Conservation (phyloP, 2,113 vertebrate species). For the Jaculus jaculus region DNA sequence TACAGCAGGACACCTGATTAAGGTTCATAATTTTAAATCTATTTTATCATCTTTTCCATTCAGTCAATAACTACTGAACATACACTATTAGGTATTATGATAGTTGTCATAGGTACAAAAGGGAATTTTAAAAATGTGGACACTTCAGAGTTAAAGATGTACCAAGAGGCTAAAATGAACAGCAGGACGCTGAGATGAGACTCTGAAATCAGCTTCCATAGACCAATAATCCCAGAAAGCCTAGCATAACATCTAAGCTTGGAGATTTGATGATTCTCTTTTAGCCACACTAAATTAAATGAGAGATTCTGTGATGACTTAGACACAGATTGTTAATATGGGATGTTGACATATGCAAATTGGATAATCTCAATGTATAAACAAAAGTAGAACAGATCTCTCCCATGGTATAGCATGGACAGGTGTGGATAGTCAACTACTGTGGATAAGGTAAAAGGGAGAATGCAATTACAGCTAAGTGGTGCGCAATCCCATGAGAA, state of each 20-base stretch:
- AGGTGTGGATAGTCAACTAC: neutral
- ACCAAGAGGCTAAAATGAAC: neutral
- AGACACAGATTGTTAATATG: neutral
- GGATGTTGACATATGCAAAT: neutral
- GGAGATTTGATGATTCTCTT: constrained; percentile 6
- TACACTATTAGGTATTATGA: neutral
- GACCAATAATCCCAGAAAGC: constrained; percentile 2
- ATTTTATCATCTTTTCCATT: neutral
- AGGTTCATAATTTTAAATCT: neutral
- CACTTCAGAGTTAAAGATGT: neutral
- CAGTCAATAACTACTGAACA: neutral
- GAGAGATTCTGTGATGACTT: constrained; percentile 3
- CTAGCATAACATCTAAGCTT: neutral
- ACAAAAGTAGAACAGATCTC: neutral
- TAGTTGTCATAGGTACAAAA: neutral
- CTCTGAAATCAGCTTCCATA: constrained; percentile 35
- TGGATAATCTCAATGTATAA: neutral
- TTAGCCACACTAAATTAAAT: constrained; percentile 39
- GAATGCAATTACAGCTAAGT: neutral
- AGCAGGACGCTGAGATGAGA: neutral
- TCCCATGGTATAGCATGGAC: neutral
- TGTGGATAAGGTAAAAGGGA: neutral
- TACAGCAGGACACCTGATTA: neutral
- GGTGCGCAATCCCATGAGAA: neutral
- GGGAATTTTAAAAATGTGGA: neutral